Evolutionary conservation across 2,797 vertebrate genomes (phyloP).

Genomic region (Danionella dracula): DNA sequence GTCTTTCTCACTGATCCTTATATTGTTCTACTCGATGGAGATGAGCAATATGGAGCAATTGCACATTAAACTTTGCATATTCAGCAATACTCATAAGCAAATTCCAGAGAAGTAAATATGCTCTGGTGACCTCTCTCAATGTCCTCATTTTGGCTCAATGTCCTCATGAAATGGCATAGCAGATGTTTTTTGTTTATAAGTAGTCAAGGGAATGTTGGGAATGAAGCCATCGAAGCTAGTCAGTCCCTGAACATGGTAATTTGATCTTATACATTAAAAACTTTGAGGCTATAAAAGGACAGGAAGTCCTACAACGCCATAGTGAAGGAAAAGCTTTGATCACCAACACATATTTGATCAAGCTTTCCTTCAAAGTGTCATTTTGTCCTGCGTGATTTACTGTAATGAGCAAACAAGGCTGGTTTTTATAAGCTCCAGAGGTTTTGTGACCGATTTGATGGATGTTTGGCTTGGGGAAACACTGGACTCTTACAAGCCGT

Average conservation of each 20-base stretch:
- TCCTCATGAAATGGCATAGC: not conserved
- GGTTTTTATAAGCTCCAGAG: conserved; percentile 32
- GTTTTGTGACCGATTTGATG: conserved; percentile 6
- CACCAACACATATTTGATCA: not conserved
- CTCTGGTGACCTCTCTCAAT: no score
- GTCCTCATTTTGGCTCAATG: not conserved
- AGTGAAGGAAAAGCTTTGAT: no score
- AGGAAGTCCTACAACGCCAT: no score
- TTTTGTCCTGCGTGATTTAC: not conserved
- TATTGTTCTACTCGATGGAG: conserved; percentile 60
- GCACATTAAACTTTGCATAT: not conserved
- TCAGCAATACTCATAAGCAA: not conserved
- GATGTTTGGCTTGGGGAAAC: no score
- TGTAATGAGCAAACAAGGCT: not conserved
- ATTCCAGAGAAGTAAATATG: no score
- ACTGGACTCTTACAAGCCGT: no score
- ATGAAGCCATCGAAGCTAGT: not conserved
- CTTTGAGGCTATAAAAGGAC: not conserved
- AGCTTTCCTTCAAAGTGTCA: not conserved
- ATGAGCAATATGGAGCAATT: conserved; percentile 29
- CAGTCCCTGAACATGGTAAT: not conserved
- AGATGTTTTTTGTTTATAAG: conserved; percentile 23
- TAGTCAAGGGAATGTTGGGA: not conserved
- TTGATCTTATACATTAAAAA: conserved; percentile 14
- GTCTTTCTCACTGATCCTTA: conserved; percentile 56